A percentile compares a stretch with the other conserved stretches of the same genome.
These are phyloP conservation scores for Chloromyia formosa DNA, from an alignment of 2,888 invertebrate species.

Conservation along the genomic window DNA sequence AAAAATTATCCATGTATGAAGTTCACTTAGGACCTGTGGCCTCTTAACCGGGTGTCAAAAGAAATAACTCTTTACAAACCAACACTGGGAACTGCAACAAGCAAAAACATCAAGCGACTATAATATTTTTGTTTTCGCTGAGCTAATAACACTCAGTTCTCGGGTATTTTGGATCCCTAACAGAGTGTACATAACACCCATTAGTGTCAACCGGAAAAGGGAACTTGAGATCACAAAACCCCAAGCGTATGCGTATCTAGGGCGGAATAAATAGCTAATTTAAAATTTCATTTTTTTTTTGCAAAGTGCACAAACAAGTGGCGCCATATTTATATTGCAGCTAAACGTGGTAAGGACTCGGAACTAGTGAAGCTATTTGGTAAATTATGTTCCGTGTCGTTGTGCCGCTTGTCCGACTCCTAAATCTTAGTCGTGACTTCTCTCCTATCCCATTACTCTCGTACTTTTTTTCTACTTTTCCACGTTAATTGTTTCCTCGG, in stretches of 20 bases:
- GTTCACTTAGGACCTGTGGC: no score
- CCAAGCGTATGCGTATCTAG: not conserved
- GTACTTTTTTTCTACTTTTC: conserved; percentile 4
- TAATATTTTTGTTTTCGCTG: no score
- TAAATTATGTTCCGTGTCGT: conserved; percentile 20
- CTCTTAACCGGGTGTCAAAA: no score
- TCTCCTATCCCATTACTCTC: conserved; percentile 20
- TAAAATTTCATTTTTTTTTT: conserved; percentile 19
- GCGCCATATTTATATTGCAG: conserved; percentile 47
- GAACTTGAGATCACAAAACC: no score
- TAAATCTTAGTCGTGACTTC: conserved; percentile 13
- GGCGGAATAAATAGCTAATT: conserved; percentile 30
- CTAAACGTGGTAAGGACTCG: not conserved
- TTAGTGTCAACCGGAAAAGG: no score
- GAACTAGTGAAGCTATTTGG: conserved; percentile 16
- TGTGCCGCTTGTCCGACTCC: not conserved
- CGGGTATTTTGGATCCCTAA: no score
- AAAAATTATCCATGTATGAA: no score
- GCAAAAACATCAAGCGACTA: no score
- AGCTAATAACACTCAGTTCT: no score
- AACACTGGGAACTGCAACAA: no score
- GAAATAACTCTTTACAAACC: no score
- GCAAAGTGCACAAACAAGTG: conserved; percentile 43
- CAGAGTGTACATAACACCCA: no score
- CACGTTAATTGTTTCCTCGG: conserved; percentile 49